A percentile compares a stretch with the other conserved stretches of the same genome.
Evolutionary conservation across 2,113 vertebrate species (phyloP).

Genomic region (Paramormyrops kingsleyae): DNA sequence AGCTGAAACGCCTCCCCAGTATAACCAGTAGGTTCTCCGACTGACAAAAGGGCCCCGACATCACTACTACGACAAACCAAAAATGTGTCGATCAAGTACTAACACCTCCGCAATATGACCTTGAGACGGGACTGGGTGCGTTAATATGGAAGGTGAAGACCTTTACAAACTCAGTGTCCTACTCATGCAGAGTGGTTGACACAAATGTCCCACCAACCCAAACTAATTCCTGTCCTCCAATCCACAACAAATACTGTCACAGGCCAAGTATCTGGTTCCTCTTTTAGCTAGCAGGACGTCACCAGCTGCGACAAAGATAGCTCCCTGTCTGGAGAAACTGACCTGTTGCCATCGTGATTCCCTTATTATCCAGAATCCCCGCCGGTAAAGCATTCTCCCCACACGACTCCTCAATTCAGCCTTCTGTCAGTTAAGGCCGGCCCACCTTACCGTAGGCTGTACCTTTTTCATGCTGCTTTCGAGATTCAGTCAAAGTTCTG

Average conservation of each 20-base stretch:
- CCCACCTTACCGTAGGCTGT: neutral
- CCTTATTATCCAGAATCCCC: neutral
- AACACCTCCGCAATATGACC: neutral
- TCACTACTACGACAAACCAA: neutral
- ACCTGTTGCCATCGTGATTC: neutral
- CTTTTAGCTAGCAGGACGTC: neutral
- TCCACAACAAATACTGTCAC: neutral
- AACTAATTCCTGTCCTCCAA: neutral
- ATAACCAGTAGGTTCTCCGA: neutral
- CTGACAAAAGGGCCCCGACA: neutral
- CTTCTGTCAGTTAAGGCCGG: slow-evolving; percentile 3
- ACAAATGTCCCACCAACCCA: neutral
- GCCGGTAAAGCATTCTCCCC: neutral
- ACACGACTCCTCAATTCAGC: neutral
- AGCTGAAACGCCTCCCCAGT: neutral
- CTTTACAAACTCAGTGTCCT: neutral
- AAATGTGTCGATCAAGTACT: neutral
- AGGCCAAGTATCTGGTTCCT: neutral
- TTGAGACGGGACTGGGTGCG: neutral
- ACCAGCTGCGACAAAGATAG: neutral
- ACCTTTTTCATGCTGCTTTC: neutral
- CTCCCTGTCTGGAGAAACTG: neutral
- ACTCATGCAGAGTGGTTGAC: neutral
- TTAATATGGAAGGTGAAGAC: neutral
- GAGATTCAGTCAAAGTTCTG: neutral